Conservation (phyloP, 2,888 invertebrate species). For the Lepidonotus clava region DNA sequence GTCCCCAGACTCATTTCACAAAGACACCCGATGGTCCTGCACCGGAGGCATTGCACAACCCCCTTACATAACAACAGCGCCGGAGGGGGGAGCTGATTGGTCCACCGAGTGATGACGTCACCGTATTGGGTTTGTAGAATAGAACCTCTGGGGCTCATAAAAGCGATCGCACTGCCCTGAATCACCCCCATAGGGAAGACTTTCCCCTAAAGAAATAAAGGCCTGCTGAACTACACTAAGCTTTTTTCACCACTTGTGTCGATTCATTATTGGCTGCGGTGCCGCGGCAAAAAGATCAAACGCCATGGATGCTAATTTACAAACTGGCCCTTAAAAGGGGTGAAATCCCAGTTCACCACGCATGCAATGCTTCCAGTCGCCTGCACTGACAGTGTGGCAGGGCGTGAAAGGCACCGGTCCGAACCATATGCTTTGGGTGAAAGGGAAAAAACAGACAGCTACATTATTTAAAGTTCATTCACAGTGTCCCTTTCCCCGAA, state of each 20-base stretch:
- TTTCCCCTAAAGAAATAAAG: conserved; percentile 9
- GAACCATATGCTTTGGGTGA: conserved; percentile 29
- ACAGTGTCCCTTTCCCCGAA: no score
- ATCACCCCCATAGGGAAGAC: conserved; percentile 22
- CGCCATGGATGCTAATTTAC: conserved; percentile 41
- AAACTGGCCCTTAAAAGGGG: conserved; percentile 51
- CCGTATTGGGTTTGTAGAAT: conserved; percentile 30
- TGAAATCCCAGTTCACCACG: conserved; percentile 45
- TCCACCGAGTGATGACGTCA: conserved; percentile 41
- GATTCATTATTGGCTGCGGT: conserved; percentile 16
- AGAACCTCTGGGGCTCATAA: conserved; percentile 32
- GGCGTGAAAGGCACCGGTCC: conserved; percentile 17
- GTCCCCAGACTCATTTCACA: conserved; percentile 40
- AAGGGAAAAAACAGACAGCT: neutral
- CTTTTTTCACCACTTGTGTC: conserved; percentile 45
- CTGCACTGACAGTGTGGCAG: neutral
- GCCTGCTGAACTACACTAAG: conserved; percentile 19
- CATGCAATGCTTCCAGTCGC: conserved; percentile 9
- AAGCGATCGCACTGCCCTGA: conserved; percentile 6
- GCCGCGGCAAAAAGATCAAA: conserved; percentile 39
- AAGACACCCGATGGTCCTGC: conserved; percentile 18
- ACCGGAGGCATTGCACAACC: neutral
- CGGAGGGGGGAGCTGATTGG: conserved; percentile 10
- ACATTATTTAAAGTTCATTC: no score
- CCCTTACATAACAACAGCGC: conserved; percentile 35